A percentile compares a stretch with the other conserved stretches of the same genome.
phyloP scores from a whole-genome alignment of 1,140 invertebrate species.

The Hycleus cichorii region DNA sequence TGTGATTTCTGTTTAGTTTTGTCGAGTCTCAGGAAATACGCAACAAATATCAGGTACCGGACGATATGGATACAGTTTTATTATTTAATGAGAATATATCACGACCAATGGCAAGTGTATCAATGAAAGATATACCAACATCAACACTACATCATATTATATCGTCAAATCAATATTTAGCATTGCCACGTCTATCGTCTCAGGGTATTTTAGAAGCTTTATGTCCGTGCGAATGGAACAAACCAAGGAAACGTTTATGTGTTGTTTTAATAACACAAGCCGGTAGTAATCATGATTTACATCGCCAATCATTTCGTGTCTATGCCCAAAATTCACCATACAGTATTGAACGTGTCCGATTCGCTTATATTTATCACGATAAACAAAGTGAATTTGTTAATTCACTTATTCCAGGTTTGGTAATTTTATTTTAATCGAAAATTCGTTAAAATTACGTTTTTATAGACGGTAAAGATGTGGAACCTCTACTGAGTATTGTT shows the following conservation, averaged over 20 bases:
- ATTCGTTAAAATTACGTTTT: conserved; percentile 8
- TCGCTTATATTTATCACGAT: conserved; percentile 81
- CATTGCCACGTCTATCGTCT: conserved; percentile 82
- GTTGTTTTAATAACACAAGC: conserved; percentile 78
- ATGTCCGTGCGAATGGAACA: conserved; percentile 80
- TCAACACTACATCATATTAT: conserved; percentile 84
- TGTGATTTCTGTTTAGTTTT: conserved; percentile 48
- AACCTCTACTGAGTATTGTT: conserved; percentile 65
- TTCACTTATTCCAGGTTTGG: conserved; percentile 56
- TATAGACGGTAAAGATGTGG: conserved; percentile 47
- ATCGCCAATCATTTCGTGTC: conserved; percentile 54
- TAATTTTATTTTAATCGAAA: conserved; percentile 9
- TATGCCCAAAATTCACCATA: conserved; percentile 59
- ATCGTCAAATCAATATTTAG: conserved; percentile 79
- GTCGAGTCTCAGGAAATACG: conserved; percentile 57
- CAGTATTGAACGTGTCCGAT: conserved; percentile 65
- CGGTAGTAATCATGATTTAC: conserved; percentile 50
- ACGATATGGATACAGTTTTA: conserved; percentile 75
- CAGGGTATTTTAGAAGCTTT: conserved; percentile 77
- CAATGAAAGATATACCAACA: conserved; percentile 80
- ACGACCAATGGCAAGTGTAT: conserved; percentile 77
- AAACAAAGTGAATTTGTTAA: conserved; percentile 74
- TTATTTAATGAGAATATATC: conserved; percentile 85
- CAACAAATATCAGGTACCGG: conserved; percentile 63
- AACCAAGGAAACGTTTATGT: conserved; percentile 76